These are phyloP conservation scores for Ageneiosus marmoratus DNA, from an alignment of 2,113 vertebrate species.

Conservation along the genomic window DNA sequence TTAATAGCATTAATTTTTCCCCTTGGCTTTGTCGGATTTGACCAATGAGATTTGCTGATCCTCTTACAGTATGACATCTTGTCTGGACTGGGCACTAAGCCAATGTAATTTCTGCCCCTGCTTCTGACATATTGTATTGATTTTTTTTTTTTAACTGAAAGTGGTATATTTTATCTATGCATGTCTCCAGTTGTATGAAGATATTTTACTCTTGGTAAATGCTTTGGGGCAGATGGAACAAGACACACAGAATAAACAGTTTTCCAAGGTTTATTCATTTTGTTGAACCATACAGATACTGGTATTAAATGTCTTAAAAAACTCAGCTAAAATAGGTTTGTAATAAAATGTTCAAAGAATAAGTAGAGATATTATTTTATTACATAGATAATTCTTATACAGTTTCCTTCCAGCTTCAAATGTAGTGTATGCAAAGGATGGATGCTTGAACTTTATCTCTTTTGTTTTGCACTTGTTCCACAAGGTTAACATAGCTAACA, in stretches of 20 bases:
- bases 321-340: conserved; percentile 65
- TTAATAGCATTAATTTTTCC: no score
- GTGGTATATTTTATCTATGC: neutral
- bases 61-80: no score
- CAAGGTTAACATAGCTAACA: neutral
- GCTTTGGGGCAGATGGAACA: conserved; percentile 6
- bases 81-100: no score
- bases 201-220: neutral
- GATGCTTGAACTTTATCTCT: neutral
- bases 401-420: neutral
- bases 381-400: neutral
- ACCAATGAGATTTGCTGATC: no score
- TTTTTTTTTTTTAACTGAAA: no score
- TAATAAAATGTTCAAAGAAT: conserved; percentile 66
- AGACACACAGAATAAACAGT: conserved; percentile 47
- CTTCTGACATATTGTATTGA: no score
- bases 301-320: conserved; percentile 61
- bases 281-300: conserved; percentile 62
- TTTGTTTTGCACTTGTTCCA: neutral
- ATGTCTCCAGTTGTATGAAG: neutral
- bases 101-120: no score
- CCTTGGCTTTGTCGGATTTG: no score
- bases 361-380: conserved; percentile 43
- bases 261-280: conserved; percentile 47
- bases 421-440: neutral